phyloP scores from a whole-genome alignment of 2,797 vertebrate genomes.

The Helicolenus hilgendorfi region DNA sequence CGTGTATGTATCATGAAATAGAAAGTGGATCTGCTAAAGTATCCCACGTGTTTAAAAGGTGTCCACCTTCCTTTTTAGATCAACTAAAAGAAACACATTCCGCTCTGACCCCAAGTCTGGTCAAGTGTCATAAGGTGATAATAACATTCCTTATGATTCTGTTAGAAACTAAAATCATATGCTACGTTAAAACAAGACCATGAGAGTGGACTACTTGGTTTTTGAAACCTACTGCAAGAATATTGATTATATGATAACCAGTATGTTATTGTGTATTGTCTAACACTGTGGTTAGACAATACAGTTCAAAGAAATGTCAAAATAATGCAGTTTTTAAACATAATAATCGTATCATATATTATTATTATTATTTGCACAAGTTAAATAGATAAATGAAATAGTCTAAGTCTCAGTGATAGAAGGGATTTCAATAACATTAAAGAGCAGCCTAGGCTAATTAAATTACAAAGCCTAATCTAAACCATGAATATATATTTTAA shows the following conservation, averaged over 20 bases:
- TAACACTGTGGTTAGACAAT: slow-evolving; percentile 19
- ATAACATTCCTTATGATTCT: not conserved
- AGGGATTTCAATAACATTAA: not conserved
- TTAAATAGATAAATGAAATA: not conserved
- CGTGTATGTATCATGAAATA: not conserved
- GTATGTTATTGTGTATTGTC: slow-evolving; percentile 26
- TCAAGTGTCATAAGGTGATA: not conserved
- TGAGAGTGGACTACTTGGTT: slow-evolving; percentile 5
- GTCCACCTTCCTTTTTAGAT: not conserved
- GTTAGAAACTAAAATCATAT: not conserved
- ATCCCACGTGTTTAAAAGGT: not conserved
- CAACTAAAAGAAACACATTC: not conserved
- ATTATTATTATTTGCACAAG: not conserved
- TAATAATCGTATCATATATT: not conserved
- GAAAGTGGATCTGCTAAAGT: not conserved
- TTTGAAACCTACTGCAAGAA: slow-evolving; percentile 59
- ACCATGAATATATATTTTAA: not conserved
- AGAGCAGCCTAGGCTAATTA: not conserved
- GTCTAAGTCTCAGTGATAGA: not conserved
- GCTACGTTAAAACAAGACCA: not conserved
- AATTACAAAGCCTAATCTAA: not conserved
- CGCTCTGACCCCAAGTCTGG: not conserved
- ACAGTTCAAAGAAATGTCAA: slow-evolving; percentile 8
- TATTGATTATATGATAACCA: slow-evolving; percentile 76
- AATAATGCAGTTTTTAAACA: not conserved